Base-by-base conservation (phyloP, 2,888 invertebrate species). In the Agriotes lineatus region DNA sequence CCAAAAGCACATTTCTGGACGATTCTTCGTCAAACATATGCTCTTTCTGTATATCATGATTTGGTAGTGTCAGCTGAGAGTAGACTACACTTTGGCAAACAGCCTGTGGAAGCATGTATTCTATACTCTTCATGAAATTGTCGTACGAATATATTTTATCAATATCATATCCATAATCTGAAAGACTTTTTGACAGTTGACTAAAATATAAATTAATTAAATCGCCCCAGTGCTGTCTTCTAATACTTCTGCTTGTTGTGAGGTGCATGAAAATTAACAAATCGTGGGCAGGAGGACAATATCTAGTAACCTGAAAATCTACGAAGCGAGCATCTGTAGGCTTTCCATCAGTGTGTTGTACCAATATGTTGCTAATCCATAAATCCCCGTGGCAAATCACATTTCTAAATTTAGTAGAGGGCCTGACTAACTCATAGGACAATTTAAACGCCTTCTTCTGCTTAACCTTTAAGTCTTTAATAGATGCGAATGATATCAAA, bases 241-340 rank as follows among this genome's bases (percentile, higher is more conserved):
- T 69, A 54, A 82, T 80, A 19, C 76, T 74, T 52, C 77, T 74
- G 0, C 76, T 74, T 4, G 82, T 82, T 2, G 77, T 82, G 44
- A 81, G 66, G 62, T 78, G 78, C 10, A 82, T 59, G 33, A 81
- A 56, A 1, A 78, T 76, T 80, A 89, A 86, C 0, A 91, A 84
- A 75, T 93, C 93, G 45, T 90, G 86, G 18, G 90, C 87, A 0
- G 91, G 90, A 0, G 92, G 91, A 9, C 88, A 88, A 77, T 90
- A 92, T 63, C 84, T 72, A 0, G 75, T 78, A 37, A 78, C 78
- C 75, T 85, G 84, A 71, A 82, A 85, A 77, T 85, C 84, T 0
- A 85, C 79, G 58, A 85, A 78, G 71, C 80, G 82, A 54, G 81
- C 82, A 14, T 77, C 74, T 5, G 69, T 58, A 7, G 78, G 75